Evolutionary conservation across 2,888 invertebrate genomes (phyloP), one percentile per base, ranked within the genome.

Genomic region (Dicyrtoma fusca): DNA sequence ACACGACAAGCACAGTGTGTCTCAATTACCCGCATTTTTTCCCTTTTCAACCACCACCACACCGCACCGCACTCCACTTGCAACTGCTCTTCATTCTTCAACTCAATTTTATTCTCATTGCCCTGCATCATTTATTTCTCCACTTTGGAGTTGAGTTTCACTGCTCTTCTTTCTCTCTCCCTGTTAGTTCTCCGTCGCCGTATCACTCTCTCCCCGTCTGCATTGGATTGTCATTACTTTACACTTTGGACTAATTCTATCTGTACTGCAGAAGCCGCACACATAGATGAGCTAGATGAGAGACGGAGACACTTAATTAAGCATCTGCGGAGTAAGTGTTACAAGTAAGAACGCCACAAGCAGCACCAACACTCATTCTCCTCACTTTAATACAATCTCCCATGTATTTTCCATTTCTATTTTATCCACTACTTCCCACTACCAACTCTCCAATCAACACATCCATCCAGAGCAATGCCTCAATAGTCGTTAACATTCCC

Each of bases 1-100:
- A 34, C 34, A 34, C 34, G 34, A 34, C 34, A 34, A 34, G 4
- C 34, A 34, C 34, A 21, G n/a, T n/a, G 59, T 70, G 71, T 49
- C 61, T 71, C 71, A 74, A 74, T 71, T 74, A 74, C 74, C 74
- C 74, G 74, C 74, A 74, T 71, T 74, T 71, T 74, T 71, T 47
- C 44, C 17, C 26, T 11, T 23, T n/a, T 53, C 44, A 51, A 26
- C 61, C 44, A 49, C 44, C 44, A 34, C 34, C 34, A 34, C 34
- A 34, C 34, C 8, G 34, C 34, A n/a, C n/a, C 8, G 34, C 8
- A 34, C 34, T 34, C 4, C 8, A 34, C 34, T 34, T 34, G 34
- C 34, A 34, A 34, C 34, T 34, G 4, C 34, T 34, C 34, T 8
- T 34, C 34, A 34, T 34, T 34, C 8, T 34, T 34, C 34, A 34